A percentile compares a stretch with the other conserved stretches of the same genome.
Evolutionary conservation across 92 coral and sea anemone genomes (phyloP).

Genomic region (Porites rus): DNA sequence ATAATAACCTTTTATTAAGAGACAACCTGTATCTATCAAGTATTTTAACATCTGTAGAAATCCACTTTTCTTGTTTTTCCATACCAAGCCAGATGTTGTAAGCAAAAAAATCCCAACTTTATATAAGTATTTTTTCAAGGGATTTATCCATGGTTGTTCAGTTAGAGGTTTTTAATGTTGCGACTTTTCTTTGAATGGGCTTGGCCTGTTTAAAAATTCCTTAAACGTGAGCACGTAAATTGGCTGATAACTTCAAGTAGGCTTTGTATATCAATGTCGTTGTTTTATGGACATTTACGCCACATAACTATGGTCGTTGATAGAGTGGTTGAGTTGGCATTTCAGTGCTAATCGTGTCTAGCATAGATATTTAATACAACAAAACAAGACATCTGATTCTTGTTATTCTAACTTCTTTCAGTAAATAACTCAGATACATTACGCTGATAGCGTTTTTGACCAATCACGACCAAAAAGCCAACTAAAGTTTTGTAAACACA

Average conservation of each 20-base stretch:
- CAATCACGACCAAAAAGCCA: slow-evolving; percentile 25
- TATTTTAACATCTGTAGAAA: background rate
- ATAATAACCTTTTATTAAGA: too few relatives aligned
- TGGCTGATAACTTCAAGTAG: slow-evolving; percentile 7
- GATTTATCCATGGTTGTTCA: background rate
- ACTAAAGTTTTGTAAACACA: slow-evolving; percentile 14
- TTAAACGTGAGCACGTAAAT: background rate
- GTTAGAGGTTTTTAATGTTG: background rate
- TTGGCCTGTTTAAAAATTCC: background rate
- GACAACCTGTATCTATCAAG: background rate
- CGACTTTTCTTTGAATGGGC: background rate
- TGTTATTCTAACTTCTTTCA: slow-evolving; percentile 4
- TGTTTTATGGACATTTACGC: background rate
- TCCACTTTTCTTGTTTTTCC: too few relatives aligned
- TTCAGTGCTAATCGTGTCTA: slow-evolving; percentile 22
- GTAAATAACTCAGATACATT: slow-evolving; percentile 25
- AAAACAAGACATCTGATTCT: background rate
- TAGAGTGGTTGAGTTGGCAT: background rate
- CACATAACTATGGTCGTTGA: slow-evolving; percentile 6
- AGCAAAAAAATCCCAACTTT: background rate
- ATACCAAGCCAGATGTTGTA: too few relatives aligned
- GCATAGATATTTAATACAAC: slow-evolving; percentile 3
- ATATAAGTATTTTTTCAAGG: background rate
- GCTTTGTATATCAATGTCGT: background rate
- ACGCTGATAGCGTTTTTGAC: background rate